Conservation (phyloP, 2,888 invertebrate species). For the Drosophila helvetica region DNA sequence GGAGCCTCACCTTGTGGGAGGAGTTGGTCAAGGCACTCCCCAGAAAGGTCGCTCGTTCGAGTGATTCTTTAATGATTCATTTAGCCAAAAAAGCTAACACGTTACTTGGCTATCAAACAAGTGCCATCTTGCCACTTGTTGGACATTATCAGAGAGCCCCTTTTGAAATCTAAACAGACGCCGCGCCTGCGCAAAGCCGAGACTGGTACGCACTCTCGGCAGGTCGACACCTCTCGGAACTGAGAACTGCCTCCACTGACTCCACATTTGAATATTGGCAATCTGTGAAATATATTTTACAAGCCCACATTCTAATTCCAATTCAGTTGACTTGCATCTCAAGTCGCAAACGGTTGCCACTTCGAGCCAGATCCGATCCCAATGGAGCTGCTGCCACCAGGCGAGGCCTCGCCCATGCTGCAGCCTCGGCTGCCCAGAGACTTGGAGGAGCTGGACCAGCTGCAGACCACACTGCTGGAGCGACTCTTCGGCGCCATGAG, state of each 20-base stretch:
- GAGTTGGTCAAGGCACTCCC: constrained; percentile 36
- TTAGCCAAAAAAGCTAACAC: constrained; percentile 23
- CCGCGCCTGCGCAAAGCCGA: constrained; percentile 34
- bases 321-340: constrained; percentile 63
- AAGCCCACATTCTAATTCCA: constrained; percentile 52
- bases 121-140: constrained; percentile 27
- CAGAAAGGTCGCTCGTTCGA: constrained; percentile 17
- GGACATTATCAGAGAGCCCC: constrained; percentile 46
- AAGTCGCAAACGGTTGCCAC: constrained; percentile 60
- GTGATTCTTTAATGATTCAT: constrained; percentile 34
- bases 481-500: constrained; percentile 86
- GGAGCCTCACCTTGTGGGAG: constrained; percentile 29
- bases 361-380: constrained; percentile 9
- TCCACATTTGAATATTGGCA: constrained; percentile 49
- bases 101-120: constrained; percentile 34
- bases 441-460: constrained; percentile 60
- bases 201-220: constrained; percentile 13
- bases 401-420: constrained; percentile 65
- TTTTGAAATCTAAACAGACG: constrained; percentile 15
- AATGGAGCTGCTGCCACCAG: constrained; percentile 47
- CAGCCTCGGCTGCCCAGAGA: constrained; percentile 18
- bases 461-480: constrained; percentile 66
- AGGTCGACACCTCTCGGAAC: constrained; percentile 15
- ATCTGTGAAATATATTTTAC: constrained; percentile 45
- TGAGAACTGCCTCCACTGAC: too few species aligned